Percentiles rank a stretch among this genome's conserved stretches.
Conservation (phyloP, 1,140 invertebrate genomes). For the Cydia amplana region DNA sequence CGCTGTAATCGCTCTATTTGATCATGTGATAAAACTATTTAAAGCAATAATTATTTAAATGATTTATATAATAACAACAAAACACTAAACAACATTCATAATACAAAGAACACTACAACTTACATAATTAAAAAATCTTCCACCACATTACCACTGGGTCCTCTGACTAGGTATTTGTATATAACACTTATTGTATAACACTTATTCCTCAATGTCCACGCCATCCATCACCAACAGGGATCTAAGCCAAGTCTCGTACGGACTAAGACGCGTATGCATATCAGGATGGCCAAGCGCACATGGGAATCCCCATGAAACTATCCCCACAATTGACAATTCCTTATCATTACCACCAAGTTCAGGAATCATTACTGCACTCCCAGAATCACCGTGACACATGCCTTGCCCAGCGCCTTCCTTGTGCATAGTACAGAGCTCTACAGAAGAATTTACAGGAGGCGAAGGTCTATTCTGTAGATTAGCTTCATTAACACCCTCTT, state of each 20-base stretch:
- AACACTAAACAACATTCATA: too few relatives aligned
- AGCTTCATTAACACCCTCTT: background rate
- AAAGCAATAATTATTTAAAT: too few relatives aligned
- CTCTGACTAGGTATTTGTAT: background rate
- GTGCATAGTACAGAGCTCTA: slow-evolving; percentile 5
- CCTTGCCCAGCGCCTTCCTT: background rate
- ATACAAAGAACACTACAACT: too few relatives aligned
- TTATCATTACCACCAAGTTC: too few relatives aligned
- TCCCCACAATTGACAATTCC: background rate
- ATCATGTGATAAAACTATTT: too few relatives aligned
- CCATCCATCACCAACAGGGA: background rate
- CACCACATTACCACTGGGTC: background rate
- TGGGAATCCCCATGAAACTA: slow-evolving; percentile 1
- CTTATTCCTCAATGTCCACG: background rate
- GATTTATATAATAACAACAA: too few relatives aligned
- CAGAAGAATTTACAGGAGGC: background rate
- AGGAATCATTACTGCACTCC: background rate
- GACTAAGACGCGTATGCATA: background rate
- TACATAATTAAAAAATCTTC: background rate
- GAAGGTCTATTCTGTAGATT: background rate
- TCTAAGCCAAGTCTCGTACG: background rate
- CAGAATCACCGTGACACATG: slow-evolving; percentile 6
- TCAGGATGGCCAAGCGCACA: background rate
- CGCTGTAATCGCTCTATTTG: too few relatives aligned
- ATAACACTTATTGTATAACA: background rate